phyloP scores from a whole-genome alignment of 2,888 invertebrate genomes.

The Callyntrura guangdongensis region DNA sequence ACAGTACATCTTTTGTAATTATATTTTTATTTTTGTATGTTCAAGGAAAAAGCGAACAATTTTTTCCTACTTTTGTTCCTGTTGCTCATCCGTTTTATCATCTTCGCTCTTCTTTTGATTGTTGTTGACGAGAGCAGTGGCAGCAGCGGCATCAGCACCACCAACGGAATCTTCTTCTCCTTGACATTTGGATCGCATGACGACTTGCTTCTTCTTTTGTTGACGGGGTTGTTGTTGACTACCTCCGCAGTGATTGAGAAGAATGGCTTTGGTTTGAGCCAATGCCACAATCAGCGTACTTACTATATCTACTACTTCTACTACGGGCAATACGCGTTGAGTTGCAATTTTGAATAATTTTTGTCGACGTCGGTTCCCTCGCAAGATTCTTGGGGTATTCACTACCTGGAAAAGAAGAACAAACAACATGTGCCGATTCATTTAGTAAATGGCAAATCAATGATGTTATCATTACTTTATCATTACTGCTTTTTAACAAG shows the following conservation, averaged over 20 bases:
- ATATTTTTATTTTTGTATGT: neutral
- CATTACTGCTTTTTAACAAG: neutral
- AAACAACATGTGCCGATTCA: neutral
- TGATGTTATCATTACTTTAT: slow-evolving; percentile 30
- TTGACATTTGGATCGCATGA: slow-evolving; percentile 84
- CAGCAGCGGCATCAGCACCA: slow-evolving; percentile 17
- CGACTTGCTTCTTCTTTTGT: slow-evolving; percentile 62
- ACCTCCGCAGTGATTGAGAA: slow-evolving; percentile 49
- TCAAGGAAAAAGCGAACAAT: slow-evolving; percentile 1
- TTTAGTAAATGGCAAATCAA: slow-evolving; percentile 29
- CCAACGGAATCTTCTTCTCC: slow-evolving; percentile 49
- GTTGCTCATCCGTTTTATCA: slow-evolving; percentile 69
- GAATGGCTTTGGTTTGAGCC: slow-evolving; percentile 59
- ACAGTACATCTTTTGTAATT: neutral
- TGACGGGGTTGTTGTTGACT: slow-evolving; percentile 25
- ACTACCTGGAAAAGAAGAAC: slow-evolving; percentile 16
- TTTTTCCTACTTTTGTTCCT: slow-evolving; percentile 32
- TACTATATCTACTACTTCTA: slow-evolving; percentile 70
- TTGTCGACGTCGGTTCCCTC: slow-evolving; percentile 35
- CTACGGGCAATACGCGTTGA: slow-evolving; percentile 61
- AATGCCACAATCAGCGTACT: slow-evolving; percentile 61
- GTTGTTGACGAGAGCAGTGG: slow-evolving; percentile 30
- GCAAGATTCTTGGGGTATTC: neutral
- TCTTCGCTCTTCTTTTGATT: slow-evolving; percentile 72
- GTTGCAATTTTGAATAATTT: slow-evolving; percentile 76